These are phyloP conservation scores for Phocides pigmalion DNA, from an alignment of 1,140 invertebrate species.

Conservation along the genomic window DNA sequence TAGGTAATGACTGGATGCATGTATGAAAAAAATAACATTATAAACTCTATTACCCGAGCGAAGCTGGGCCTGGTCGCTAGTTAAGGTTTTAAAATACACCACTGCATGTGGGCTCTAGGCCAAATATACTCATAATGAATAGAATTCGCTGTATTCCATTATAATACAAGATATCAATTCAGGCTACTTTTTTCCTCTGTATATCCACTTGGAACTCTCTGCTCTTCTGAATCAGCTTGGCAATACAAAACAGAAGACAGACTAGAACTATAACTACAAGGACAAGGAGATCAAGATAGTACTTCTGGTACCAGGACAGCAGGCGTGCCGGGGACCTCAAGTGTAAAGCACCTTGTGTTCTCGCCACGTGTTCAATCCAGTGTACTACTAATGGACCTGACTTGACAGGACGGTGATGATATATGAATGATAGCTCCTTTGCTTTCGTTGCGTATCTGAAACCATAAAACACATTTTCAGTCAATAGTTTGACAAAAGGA, in stretches of 20 bases:
- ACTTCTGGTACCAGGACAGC: slow-evolving; percentile 48
- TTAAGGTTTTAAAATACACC: no score
- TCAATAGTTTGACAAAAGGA: no score
- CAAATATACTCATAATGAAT: no score
- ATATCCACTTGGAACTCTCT: background rate
- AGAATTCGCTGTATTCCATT: no score
- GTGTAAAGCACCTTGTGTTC: slow-evolving; percentile 47
- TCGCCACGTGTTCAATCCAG: slow-evolving; percentile 49
- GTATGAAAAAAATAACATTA: no score
- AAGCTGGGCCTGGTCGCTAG: no score
- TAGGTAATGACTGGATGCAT: no score
- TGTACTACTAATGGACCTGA: slow-evolving; percentile 38
- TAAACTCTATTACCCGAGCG: no score
- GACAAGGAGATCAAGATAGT: slow-evolving; percentile 40
- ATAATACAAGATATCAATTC: background rate
- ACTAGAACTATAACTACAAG: background rate
- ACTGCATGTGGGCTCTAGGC: no score
- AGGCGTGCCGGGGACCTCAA: slow-evolving; percentile 44
- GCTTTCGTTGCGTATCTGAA: slow-evolving; percentile 44
- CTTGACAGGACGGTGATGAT: slow-evolving; percentile 49
- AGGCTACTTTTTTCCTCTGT: background rate
- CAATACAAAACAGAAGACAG: background rate
- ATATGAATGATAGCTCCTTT: slow-evolving; percentile 46
- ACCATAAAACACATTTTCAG: no score
- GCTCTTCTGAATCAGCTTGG: background rate